Base-by-base conservation (phyloP, 2,797 vertebrate genomes). In the Geotrypetes seraphini region DNA sequence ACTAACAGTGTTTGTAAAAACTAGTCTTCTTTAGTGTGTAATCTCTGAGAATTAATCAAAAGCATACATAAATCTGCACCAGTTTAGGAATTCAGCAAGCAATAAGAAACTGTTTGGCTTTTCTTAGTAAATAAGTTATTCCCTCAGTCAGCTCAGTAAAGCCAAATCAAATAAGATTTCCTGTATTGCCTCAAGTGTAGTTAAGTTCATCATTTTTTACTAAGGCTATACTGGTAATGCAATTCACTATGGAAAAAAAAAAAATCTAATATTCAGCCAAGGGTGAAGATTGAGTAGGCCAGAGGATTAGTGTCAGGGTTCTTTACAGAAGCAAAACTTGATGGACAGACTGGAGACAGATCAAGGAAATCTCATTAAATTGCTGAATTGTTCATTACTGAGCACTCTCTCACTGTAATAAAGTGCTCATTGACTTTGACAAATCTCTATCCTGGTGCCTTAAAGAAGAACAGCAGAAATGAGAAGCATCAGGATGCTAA, bases 301-400 rank as follows among this genome's bases (percentile, higher is more conserved):
- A 62, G 75, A 79, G 77, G 81, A 84, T 85, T 86, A 84, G 72
- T 83, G 81, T 85, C 84, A 83, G 73, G 69, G 77, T 76, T 69
- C 78, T 80, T 85, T 86, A 83, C 66, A 73, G 69, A 78, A 83
- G 77, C 76, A 79, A 80, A 75, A 75, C 70, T 78, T 86, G 83
- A 86, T 78, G 66, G 81, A 79, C 79, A 84, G 79, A 75, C 67
- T 80, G 53, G 70, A 83, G 78, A 81, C 79, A 79, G 72, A 83
- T 75, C 79, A 80, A 75, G 79, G 75, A 75, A 85, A 85, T 85
- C 77, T 83, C 84, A 85, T 86, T 86, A 85, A 79, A 81, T 73
- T 67, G 71, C 73, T 73, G 79, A 80, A 84, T 85, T 84, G 82
- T 83, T 84, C 79, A 83, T 86, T 83, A 83, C 48, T 35, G 68